Evolutionary conservation across 2,888 invertebrate species (phyloP).

Genomic region (Zaprionus lineosus): DNA sequence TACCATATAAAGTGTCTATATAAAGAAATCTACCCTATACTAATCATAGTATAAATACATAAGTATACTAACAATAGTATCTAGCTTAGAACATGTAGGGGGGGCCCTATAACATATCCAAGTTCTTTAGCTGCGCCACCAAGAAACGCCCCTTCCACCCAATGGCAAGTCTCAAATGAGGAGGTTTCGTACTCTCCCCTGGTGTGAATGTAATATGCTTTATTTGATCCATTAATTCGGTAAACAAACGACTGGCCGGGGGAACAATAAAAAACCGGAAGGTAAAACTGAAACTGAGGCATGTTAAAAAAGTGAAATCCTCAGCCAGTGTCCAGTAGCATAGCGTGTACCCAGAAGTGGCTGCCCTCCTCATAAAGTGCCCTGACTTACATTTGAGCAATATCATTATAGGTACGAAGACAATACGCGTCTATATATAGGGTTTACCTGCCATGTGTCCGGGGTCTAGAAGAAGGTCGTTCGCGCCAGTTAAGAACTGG

Average conservation of each 20-base stretch:
- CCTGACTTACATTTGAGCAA: constrained; percentile 42
- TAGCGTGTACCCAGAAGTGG: constrained; percentile 43
- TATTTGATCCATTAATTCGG: constrained; percentile 19
- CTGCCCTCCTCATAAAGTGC: constrained; percentile 24
- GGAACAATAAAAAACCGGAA: constrained; percentile 22
- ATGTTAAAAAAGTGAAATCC: constrained; percentile 74
- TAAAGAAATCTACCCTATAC: too few species aligned
- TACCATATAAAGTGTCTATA: too few species aligned
- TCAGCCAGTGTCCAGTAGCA: constrained; percentile 2
- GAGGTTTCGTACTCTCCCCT: not conserved
- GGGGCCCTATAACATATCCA: too few species aligned
- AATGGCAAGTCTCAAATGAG: too few species aligned
- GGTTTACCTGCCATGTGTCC: too few species aligned
- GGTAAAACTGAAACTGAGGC: too few species aligned
- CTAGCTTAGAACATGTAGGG: too few species aligned
- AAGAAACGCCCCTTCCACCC: too few species aligned
- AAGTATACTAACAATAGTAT: too few species aligned
- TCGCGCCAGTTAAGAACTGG: constrained; percentile 37
- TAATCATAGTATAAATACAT: too few species aligned
- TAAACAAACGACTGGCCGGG: too few species aligned
- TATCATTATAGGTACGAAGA: not conserved
- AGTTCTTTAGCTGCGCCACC: too few species aligned
- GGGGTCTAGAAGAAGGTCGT: constrained; percentile 58
- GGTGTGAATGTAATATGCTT: constrained; percentile 45
- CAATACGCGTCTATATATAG: not conserved